Percentiles rank a stretch among this genome's conserved stretches.
Conservation (phyloP, 2,797 vertebrate genomes). For the Diplodus puntazzo region DNA sequence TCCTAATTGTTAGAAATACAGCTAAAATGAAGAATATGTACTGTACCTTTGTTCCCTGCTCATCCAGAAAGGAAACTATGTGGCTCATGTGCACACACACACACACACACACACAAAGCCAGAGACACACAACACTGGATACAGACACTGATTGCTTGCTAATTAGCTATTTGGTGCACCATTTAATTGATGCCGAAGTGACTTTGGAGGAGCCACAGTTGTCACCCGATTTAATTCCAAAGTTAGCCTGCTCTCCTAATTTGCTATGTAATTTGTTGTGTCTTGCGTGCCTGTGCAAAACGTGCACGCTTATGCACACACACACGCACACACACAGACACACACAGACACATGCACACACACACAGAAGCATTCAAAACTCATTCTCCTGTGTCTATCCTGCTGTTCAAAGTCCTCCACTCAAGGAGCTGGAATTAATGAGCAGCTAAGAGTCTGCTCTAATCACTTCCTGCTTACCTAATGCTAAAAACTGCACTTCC, state of each 20-base stretch:
- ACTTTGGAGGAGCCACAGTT: conserved; percentile 62
- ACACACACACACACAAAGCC: not conserved
- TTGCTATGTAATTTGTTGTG: conserved; percentile 69
- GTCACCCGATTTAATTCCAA: conserved; percentile 70
- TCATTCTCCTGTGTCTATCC: conserved; percentile 53
- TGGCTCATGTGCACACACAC: not conserved
- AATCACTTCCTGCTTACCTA: conserved; percentile 67
- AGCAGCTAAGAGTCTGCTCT: conserved; percentile 58
- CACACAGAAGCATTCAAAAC: conserved; percentile 32
- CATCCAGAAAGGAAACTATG: conserved; percentile 17
- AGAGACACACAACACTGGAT: conserved; percentile 15
- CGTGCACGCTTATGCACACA: not conserved
- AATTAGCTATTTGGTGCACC: conserved; percentile 70
- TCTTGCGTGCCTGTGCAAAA: conserved; percentile 24
- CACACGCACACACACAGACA: not conserved
- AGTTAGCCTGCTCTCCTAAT: conserved; percentile 63
- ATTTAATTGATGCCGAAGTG: conserved; percentile 65
- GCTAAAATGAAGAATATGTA: not conserved
- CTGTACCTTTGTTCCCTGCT: conserved; percentile 37
- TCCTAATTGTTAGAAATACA: not conserved
- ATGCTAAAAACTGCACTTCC: conserved; percentile 33
- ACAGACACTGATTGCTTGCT: conserved; percentile 55
- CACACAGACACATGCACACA: not conserved
- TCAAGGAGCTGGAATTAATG: conserved; percentile 72
- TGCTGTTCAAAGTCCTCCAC: conserved; percentile 64